phyloP scores from a whole-genome alignment of 2,113 vertebrate species.

The Prinia subflava region DNA sequence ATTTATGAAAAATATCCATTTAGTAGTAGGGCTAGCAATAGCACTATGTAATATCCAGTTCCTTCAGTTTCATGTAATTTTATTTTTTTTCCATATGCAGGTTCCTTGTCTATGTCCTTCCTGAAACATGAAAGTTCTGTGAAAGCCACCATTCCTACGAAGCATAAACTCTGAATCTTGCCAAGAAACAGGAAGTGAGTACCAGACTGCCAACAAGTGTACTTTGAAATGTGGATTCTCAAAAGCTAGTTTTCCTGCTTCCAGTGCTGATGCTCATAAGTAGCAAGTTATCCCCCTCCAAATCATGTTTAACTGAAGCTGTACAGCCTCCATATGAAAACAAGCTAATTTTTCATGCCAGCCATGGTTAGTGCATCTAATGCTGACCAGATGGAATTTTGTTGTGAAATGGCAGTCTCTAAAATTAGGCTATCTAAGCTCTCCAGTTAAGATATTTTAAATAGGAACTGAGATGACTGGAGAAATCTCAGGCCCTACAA shows the following conservation, averaged over 20 bases:
- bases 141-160: not conserved
- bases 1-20: not conserved
- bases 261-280: not conserved
- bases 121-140: not conserved
- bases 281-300: not conserved
- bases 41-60: not conserved
- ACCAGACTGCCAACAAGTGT: not conserved
- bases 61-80: not conserved
- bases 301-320: slow-evolving; percentile 2
- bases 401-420: not conserved
- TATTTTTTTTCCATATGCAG: not conserved
- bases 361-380: not conserved
- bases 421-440: not conserved
- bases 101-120: not conserved
- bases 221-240: slow-evolving; percentile 11
- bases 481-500: not conserved
- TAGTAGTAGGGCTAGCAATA: not conserved
- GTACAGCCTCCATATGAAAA: not conserved
- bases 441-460: slow-evolving; percentile 24
- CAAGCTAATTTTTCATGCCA: not conserved
- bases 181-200: slow-evolving; percentile 34
- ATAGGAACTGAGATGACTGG: not conserved
- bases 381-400: not conserved
- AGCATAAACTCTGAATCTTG: not conserved
- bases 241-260: not conserved